Evolutionary conservation across 2,888 invertebrate genomes (phyloP).

Genomic region (Noctua pronuba): DNA sequence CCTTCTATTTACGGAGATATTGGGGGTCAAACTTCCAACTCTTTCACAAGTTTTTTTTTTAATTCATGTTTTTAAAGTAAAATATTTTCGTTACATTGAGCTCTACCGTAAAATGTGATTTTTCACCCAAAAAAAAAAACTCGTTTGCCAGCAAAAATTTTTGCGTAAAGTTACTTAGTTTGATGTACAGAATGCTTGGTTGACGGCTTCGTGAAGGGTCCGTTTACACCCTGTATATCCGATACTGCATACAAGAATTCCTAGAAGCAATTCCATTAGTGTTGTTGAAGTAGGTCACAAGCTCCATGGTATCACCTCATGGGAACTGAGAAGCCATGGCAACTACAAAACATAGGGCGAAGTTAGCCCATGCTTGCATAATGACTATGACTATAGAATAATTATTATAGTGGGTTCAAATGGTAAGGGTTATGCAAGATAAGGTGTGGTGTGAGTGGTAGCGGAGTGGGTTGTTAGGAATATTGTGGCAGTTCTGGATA

Average conservation of each 20-base stretch:
- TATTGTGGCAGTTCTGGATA: background rate
- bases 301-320: slow-evolving; percentile 51
- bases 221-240: too few species aligned
- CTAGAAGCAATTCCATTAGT: slow-evolving; percentile 48
- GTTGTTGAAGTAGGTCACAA: slow-evolving; percentile 54
- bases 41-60: too few species aligned
- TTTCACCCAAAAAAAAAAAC: too few species aligned
- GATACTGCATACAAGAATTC: slow-evolving; percentile 17
- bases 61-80: too few species aligned
- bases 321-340: slow-evolving; percentile 28
- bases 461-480: slow-evolving; percentile 45
- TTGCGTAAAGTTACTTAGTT: too few species aligned
- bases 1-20: too few species aligned
- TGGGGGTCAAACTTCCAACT: too few species aligned
- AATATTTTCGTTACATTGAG: too few species aligned
- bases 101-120: too few species aligned
- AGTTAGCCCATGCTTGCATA: slow-evolving; percentile 67
- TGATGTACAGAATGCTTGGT: too few species aligned
- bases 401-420: slow-evolving; percentile 77
- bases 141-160: too few species aligned
- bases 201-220: too few species aligned
- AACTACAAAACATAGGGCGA: slow-evolving; percentile 49
- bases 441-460: slow-evolving; percentile 58
- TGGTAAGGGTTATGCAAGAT: slow-evolving; percentile 75
- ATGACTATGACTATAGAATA: slow-evolving; percentile 66